Evolutionary conservation across 1,140 invertebrate genomes (phyloP), one percentile per base, ranked within the genome.

Genomic region (Atta cephalotes): DNA sequence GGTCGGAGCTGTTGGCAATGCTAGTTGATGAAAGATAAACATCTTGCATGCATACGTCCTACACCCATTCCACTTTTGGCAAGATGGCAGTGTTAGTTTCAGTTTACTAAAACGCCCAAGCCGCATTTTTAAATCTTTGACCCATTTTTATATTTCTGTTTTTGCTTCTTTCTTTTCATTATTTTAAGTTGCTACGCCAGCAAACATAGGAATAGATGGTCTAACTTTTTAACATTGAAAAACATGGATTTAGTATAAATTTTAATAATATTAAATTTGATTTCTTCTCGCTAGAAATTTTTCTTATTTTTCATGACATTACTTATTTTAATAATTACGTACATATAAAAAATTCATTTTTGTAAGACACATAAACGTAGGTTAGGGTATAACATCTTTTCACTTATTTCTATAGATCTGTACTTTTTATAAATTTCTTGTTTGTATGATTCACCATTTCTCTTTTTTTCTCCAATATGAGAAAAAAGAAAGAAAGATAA

Each of bases 21-120:
- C 14, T 68, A 70, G 85, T 85, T 88, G 87, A 81, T 91, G 85
- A 93, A 93, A 93, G 91, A 87, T 91, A 92, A 92, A 90, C 89
- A 92, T 92, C 89, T 91, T 90, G 88, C 92, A 92, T 92, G 88
- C 91, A 90, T 90, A 16, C 60, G 28, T 78, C 12, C 45, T 76
- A 76, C 72, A 70, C 78, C 76, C 28, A 45, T 68, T 87, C 18
- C 74, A 78, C 86, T 88, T 49, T 53, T 58, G 86, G 85, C 87
- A 90, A 86, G 88, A 78, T 70, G 56, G 72, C 88, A 87, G 89
- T 90, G 92, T 91, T 91, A 87, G 86, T 91, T 90, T 90, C 88
- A 86, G 90, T 89, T 90, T 86, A 25, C 58, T 31, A 31, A 84
- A 87, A 84, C 35, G 62, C 9, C n/a, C 65, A 35, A 12, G 18